Evolutionary conservation across 1,140 invertebrate species (phyloP).

Genomic region (Leptinotarsa texana): DNA sequence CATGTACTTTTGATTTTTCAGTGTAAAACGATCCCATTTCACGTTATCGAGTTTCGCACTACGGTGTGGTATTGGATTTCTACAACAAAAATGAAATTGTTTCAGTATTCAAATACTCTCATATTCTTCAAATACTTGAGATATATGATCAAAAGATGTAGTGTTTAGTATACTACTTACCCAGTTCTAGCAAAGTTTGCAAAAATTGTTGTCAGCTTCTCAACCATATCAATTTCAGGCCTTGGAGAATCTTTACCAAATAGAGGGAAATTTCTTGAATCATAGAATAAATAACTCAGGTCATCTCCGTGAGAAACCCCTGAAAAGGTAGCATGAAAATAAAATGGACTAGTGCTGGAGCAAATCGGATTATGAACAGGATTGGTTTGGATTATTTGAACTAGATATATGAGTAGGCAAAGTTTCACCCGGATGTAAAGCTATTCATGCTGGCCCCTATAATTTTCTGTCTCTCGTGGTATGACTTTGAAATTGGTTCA

Average conservation of each 20-base stretch:
- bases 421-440: too few species aligned
- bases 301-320: constrained; percentile 67
- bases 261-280: constrained; percentile 55
- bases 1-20: constrained; percentile 59
- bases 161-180: constrained; percentile 43
- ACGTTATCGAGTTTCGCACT: constrained; percentile 52
- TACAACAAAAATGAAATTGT: constrained; percentile 20
- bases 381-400: too few species aligned
- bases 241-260: constrained; percentile 57
- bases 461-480: too few species aligned
- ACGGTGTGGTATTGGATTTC: constrained; percentile 53
- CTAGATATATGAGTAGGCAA: too few species aligned
- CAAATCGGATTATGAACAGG: too few species aligned
- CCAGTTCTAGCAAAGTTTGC: constrained; percentile 60
- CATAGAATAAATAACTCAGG: constrained; percentile 65
- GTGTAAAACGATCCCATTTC: constrained; percentile 61
- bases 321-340: constrained; percentile 37
- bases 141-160: background rate
- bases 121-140: background rate
- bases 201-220: constrained; percentile 59
- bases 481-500: too few species aligned
- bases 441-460: too few species aligned
- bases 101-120: too few species aligned
- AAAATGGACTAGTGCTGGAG: too few species aligned
- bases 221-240: constrained; percentile 57